A percentile compares a stretch with the other conserved stretches of the same genome.
Evolutionary conservation across 1,140 invertebrate genomes (phyloP).

Genomic region (Lepidotrigona ventralis): DNA sequence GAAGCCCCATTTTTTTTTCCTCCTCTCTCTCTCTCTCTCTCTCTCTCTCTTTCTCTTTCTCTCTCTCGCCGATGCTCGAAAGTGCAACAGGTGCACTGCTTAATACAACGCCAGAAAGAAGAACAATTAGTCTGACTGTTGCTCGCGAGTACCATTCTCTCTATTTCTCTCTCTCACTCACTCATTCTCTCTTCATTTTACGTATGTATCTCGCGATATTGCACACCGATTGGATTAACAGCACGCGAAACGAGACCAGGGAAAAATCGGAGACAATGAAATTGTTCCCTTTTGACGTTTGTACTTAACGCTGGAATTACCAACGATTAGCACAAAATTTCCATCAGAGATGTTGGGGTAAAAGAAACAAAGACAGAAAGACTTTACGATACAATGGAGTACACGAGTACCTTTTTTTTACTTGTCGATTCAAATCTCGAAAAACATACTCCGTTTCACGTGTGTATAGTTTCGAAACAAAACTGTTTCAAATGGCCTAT

Average conservation of each 20-base stretch:
- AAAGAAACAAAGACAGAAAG: too few species aligned
- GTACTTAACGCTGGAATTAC: not conserved
- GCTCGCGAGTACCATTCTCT: not conserved
- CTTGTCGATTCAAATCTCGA: too few species aligned
- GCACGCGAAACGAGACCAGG: not conserved
- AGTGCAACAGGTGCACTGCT: conserved; percentile 29
- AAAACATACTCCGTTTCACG: too few species aligned
- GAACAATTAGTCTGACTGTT: conserved; percentile 19
- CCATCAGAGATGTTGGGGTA: too few species aligned
- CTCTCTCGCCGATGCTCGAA: not conserved
- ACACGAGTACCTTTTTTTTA: too few species aligned
- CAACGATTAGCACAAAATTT: too few species aligned
- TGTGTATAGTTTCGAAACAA: too few species aligned
- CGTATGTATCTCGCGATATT: conserved; percentile 26
- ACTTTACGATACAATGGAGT: too few species aligned
- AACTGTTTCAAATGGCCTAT: not conserved
- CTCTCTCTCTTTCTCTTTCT: not conserved
- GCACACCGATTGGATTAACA: conserved; percentile 33
- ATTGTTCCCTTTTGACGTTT: not conserved
- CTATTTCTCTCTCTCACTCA: not conserved
- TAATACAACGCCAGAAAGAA: not conserved
- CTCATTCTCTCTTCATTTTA: too few species aligned
- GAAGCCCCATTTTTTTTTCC: not conserved
- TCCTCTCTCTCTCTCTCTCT: too few species aligned
- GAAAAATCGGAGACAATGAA: not conserved